Conservation (phyloP, 1,140 invertebrate species). For the Idris sp. region DNA sequence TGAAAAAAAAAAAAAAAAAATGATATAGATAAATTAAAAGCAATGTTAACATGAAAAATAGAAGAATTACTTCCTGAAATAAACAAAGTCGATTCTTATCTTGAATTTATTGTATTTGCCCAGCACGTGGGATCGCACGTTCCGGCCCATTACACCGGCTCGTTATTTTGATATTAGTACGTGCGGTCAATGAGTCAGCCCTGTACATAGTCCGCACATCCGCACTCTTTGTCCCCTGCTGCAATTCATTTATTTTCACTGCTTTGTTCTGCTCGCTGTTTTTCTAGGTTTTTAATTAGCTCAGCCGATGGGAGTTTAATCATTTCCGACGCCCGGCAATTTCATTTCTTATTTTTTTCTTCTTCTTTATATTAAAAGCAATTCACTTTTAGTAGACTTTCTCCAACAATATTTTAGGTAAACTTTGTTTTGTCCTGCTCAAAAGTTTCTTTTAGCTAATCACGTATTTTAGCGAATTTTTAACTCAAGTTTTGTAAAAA, state of each 20-base stretch:
- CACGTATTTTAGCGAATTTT: no score
- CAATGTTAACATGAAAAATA: no score
- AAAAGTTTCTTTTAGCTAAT: no score
- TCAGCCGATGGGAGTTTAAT: constrained; percentile 28
- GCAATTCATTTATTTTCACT: constrained; percentile 28
- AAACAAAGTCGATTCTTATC: no score
- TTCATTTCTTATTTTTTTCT: constrained; percentile 1
- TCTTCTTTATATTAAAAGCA: neutral
- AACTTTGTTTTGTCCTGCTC: no score
- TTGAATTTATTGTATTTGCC: constrained; percentile 50
- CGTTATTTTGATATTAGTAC: constrained; percentile 56
- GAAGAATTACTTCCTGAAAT: no score
- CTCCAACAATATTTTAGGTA: no score
- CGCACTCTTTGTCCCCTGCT: constrained; percentile 10
- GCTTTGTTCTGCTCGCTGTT: constrained; percentile 17
- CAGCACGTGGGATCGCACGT: constrained; percentile 25
- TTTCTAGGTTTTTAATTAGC: constrained; percentile 30
- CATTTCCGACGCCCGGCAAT: constrained; percentile 14
- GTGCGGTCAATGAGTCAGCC: constrained; percentile 23
- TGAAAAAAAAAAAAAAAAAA: no score
- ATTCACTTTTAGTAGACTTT: no score
- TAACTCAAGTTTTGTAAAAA: no score
- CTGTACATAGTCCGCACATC: constrained; percentile 40
- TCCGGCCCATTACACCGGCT: constrained; percentile 50
- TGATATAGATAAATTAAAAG: no score